Evolutionary conservation across 2,888 invertebrate genomes (phyloP), one percentile per base, ranked within the genome.

Genomic region (Drosophila meridiana): DNA sequence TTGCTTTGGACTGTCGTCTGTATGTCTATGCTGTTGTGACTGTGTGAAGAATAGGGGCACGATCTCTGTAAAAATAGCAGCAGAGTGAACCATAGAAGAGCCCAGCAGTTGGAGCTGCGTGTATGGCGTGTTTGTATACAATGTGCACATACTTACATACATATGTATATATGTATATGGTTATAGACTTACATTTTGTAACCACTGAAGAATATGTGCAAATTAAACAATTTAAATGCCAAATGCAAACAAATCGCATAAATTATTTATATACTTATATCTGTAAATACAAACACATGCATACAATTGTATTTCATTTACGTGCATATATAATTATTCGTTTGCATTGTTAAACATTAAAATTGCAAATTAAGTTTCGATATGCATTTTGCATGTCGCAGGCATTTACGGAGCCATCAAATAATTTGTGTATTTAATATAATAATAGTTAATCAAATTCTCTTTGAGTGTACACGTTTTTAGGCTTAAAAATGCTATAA

Each of bases 51-150:
- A 34, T 32, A 30, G 61, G 56, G 56, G 73, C 69, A 73, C 76
- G 79, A 73, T 67, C 67, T 52, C 38, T 43, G 64, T 53, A n/a
- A 52, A 76, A 69, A 64, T 59, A 69, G 61, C 73, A 67, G 28
- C 34, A 40, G 63, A 50, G 56, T 47, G 14, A 50, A 65, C 69
- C 43, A 60, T 58, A 53, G 26, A 50, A 53, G 43, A 45, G 36
- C 28, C 42, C 28, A 13, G 48, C 9, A 20, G 40, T 56, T 53
- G 7, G 26, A 26, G 4, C 40, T 14, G 55, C 32, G 66, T 9
- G 30, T 14, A 34, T 36, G 5, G 30, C 8, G 50, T 28, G 30
- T n/a, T 26, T 20, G 34, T 9, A 47, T 11, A 36, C 20, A 20
- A 20, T 20, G 20, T 20, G 20, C 20, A 20, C 20, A 20, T 20